phyloP scores from a whole-genome alignment of 1,140 invertebrate genomes.

The Solenopsis fugax region DNA sequence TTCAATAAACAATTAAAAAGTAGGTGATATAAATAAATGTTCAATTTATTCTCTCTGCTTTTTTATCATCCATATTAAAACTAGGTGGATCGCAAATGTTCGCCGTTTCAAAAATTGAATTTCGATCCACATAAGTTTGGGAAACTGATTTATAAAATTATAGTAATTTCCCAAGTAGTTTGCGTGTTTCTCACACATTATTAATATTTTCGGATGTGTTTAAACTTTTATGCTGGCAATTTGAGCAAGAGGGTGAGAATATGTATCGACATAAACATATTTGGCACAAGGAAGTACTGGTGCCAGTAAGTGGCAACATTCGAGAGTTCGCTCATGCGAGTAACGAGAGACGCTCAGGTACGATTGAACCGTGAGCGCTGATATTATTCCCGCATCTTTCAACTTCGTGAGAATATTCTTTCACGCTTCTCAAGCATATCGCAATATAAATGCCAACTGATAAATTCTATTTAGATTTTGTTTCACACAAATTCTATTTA shows the following conservation, averaged over 20 bases:
- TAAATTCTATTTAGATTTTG: neutral
- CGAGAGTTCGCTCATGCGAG: constrained; percentile 81
- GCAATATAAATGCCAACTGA: constrained; percentile 2
- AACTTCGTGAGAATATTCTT: constrained; percentile 81
- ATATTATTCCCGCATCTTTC: constrained; percentile 79
- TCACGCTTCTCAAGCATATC: neutral
- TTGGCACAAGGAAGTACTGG: constrained; percentile 46
- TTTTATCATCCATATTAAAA: no score
- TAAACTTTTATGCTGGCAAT: neutral
- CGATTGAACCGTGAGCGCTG: constrained; percentile 71
- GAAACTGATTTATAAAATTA: neutral
- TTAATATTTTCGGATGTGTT: constrained; percentile 10
- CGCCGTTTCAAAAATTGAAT: no score
- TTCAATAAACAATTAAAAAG: no score
- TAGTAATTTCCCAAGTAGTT: neutral
- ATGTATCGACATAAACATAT: constrained; percentile 71
- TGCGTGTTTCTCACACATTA: neutral
- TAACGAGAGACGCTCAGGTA: constrained; percentile 81
- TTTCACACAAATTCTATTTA: neutral
- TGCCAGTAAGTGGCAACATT: constrained; percentile 81
- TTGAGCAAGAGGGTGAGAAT: neutral
- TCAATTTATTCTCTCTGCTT: no score
- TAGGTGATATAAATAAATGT: no score
- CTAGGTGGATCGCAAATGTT: no score
- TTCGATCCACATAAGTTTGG: no score